A percentile compares a stretch with the other conserved stretches of the same genome.
These are phyloP conservation scores for Eulemur mongoz DNA, from an alignment of 2,797 vertebrate genomes.

Conservation along the genomic window DNA sequence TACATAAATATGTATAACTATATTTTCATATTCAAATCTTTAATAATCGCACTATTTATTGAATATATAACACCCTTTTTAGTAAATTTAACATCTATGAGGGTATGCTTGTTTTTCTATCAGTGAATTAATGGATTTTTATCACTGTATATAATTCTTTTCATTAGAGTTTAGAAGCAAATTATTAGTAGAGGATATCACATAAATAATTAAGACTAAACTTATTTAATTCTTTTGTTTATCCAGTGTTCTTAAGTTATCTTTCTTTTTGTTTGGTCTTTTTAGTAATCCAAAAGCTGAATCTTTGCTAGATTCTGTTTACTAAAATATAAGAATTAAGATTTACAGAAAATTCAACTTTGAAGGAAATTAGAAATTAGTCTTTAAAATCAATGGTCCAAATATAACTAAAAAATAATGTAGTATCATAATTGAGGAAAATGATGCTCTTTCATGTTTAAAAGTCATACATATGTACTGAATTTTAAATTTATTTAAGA, in stretches of 20 bases:
- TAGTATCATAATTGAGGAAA: constrained; percentile 11
- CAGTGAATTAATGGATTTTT: constrained; percentile 4
- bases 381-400: neutral
- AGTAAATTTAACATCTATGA: neutral
- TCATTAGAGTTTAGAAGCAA: constrained; percentile 34
- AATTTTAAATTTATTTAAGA: constrained; percentile 47
- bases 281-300: neutral
- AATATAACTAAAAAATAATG: neutral
- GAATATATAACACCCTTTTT: neutral
- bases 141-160: neutral
- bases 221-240: neutral
- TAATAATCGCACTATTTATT: neutral
- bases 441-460: neutral
- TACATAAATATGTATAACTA: neutral
- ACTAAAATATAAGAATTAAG: neutral
- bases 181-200: constrained; percentile 17
- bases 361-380: neutral
- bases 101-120: constrained; percentile 30
- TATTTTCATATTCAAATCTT: neutral
- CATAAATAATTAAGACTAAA: neutral
- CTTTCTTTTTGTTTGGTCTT: neutral
- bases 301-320: neutral
- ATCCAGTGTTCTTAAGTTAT: neutral
- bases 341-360: neutral
- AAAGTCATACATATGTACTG: neutral